Percentiles rank a stretch among this genome's conserved stretches.
Evolutionary conservation across 2,113 vertebrate species (phyloP).

Genomic region (Peromyscus maniculatus): DNA sequence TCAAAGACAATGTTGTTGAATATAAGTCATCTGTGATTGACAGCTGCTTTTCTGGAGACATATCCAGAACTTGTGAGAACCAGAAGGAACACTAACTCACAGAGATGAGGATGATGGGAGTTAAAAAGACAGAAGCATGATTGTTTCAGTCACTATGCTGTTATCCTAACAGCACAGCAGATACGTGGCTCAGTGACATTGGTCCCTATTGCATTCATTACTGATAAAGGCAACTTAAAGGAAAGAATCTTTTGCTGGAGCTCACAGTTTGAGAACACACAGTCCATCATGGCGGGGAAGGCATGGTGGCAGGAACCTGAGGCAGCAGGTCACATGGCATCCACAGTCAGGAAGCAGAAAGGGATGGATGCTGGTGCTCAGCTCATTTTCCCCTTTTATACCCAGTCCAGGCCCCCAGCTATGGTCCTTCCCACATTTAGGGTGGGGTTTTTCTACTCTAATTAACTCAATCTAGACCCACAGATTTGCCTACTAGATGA

Average conservation of each 20-base stretch:
- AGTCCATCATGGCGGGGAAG: not conserved
- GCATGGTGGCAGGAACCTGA: not conserved
- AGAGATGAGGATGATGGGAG: not conserved
- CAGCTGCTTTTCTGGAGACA: not conserved
- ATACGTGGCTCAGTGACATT: slow-evolving; percentile 2
- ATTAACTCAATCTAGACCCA: not conserved
- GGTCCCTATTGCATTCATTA: not conserved
- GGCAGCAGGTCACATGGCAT: not conserved
- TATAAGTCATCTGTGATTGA: not conserved
- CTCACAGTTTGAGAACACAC: not conserved
- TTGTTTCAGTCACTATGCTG: not conserved
- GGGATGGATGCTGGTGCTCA: not conserved
- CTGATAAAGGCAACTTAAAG: not conserved
- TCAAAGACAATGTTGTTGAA: not conserved
- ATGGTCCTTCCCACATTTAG: not conserved
- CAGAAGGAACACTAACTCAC: not conserved
- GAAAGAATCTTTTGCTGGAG: too few relatives aligned
- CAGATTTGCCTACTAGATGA: not conserved
- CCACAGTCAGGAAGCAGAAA: not conserved
- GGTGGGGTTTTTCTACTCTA: not conserved
- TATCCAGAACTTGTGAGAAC: not conserved
- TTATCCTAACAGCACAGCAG: slow-evolving; percentile 12
- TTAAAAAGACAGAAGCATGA: not conserved
- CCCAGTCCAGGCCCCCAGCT: not conserved
- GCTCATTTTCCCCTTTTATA: too few relatives aligned